Evolutionary conservation across 2,888 invertebrate genomes (phyloP).

Genomic region (Tachystola acroxantha): DNA sequence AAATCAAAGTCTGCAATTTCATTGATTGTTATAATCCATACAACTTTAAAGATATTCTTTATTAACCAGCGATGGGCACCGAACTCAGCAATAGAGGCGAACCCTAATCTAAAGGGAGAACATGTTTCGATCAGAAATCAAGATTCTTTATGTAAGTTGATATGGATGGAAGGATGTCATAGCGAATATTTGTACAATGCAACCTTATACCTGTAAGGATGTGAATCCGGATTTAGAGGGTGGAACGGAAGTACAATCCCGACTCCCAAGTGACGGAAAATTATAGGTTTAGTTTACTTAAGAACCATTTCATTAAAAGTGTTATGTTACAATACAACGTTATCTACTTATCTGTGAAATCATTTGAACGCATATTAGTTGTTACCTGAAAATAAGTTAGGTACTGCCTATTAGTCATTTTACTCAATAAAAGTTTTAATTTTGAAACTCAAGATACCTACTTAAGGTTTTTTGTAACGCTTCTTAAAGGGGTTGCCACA

Average conservation of each 20-base stretch:
- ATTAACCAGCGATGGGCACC: neutral
- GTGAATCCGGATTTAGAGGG: conserved; percentile 23
- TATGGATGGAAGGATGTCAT: conserved; percentile 21
- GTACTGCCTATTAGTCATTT: too few species aligned
- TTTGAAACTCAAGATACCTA: too few species aligned
- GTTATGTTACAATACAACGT: conserved; percentile 15
- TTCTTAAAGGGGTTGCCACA: conserved; percentile 39
- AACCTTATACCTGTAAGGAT: conserved; percentile 33
- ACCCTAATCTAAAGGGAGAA: too few species aligned
- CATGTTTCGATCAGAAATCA: neutral
- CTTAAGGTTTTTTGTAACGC: too few species aligned
- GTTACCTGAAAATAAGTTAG: too few species aligned
- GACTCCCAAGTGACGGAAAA: conserved; percentile 22
- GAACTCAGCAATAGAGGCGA: neutral
- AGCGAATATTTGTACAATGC: conserved; percentile 46
- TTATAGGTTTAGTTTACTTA: conserved; percentile 24
- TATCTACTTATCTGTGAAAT: too few species aligned
- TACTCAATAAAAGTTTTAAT: too few species aligned
- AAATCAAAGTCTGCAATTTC: neutral
- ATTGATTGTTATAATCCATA: neutral
- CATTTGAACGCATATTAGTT: too few species aligned
- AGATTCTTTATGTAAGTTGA: neutral
- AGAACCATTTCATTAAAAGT: conserved; percentile 13
- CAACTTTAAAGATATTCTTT: neutral
- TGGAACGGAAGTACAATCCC: conserved; percentile 25